phyloP scores from a whole-genome alignment of 2,888 invertebrate genomes.

The Eledone cirrhosa region DNA sequence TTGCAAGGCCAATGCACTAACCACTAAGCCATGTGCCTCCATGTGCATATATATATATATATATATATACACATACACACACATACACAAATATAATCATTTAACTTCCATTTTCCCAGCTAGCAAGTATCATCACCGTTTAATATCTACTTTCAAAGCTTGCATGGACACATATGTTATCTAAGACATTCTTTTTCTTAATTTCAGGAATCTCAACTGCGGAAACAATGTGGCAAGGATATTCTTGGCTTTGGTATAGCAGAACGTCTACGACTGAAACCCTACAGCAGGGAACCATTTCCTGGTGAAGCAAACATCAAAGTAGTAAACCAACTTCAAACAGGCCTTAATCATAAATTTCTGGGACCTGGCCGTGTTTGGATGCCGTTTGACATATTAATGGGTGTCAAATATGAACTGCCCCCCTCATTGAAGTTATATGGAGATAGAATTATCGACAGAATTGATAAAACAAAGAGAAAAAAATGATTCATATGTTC shows the following conservation, averaged over 20 bases:
- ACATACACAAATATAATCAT: too few species aligned
- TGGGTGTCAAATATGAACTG: constrained; percentile 36
- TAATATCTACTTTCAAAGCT: too few species aligned
- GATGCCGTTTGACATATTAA: constrained; percentile 46
- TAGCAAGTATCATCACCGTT: too few species aligned
- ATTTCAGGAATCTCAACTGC: constrained; percentile 40
- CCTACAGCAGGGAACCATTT: constrained; percentile 32
- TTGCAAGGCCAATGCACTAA: too few species aligned
- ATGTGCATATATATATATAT: too few species aligned
- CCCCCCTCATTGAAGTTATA: background rate
- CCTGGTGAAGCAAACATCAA: constrained; percentile 44
- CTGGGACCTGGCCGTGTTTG: constrained; percentile 39
- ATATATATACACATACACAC: too few species aligned
- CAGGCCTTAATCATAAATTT: constrained; percentile 31
- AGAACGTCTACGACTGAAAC: constrained; percentile 34
- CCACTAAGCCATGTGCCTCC: too few species aligned
- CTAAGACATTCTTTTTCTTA: too few species aligned
- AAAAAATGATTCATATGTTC: background rate
- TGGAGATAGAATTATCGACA: constrained; percentile 9
- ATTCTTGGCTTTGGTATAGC: constrained; percentile 39
- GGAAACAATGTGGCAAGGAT: constrained; percentile 35
- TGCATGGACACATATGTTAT: too few species aligned
- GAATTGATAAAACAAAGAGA: constrained; percentile 16
- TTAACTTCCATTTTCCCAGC: too few species aligned
- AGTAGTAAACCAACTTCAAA: constrained; percentile 41